Percentiles rank a stretch among this genome's conserved stretches.
Evolutionary conservation across 2,797 vertebrate genomes (phyloP).

Genomic region (Syngnathus rostellatus): DNA sequence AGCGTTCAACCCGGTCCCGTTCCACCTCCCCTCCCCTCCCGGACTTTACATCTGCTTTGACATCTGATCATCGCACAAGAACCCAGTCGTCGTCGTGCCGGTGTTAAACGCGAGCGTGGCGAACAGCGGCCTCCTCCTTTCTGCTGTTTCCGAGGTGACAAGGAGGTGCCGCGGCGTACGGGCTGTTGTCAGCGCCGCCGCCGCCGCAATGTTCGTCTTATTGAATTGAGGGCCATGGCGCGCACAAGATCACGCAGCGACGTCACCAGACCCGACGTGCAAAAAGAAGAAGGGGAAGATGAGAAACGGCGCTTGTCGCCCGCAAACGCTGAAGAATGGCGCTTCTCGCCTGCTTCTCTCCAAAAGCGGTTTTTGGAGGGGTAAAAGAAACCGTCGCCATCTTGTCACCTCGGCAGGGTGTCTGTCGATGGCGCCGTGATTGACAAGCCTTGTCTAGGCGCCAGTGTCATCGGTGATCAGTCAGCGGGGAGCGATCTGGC

Average conservation of each 20-base stretch:
- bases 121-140: not conserved
- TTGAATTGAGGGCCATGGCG: constrained; percentile 50
- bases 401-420: no score
- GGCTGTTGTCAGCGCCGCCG: constrained; percentile 32
- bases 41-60: not conserved
- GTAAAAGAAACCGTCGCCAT: not conserved
- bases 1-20: no score
- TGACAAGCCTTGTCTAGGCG: no score
- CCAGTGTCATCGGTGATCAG: no score
- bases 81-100: not conserved
- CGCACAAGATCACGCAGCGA: constrained; percentile 25
- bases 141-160: not conserved
- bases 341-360: not conserved
- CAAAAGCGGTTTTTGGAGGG: not conserved
- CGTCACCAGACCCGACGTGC: not conserved
- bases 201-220: constrained; percentile 32
- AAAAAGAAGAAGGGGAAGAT: not conserved
- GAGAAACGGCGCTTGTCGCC: not conserved
- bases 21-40: no score
- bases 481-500: no score
- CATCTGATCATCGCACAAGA: not conserved
- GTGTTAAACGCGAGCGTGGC: not conserved
- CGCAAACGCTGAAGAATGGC: not conserved
- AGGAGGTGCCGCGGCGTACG: constrained; percentile 8
- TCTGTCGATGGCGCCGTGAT: no score